Conservation (phyloP, 2,888 invertebrate genomes). For the Meandrusa payeni region DNA sequence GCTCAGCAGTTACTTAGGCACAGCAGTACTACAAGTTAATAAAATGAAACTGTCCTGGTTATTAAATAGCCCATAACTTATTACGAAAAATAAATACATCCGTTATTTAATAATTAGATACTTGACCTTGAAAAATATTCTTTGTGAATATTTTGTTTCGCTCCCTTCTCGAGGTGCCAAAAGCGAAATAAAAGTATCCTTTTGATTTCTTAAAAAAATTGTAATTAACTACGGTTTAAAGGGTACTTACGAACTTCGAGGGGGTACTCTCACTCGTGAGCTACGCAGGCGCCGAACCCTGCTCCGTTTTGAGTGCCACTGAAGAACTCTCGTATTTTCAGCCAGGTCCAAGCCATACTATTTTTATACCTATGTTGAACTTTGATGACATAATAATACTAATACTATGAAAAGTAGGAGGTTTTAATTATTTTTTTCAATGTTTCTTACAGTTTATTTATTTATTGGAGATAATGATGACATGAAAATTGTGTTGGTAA, state of each 20-base stretch:
- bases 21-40: no score
- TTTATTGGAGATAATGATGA: no score
- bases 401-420: neutral
- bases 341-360: slow-evolving; percentile 7
- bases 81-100: neutral
- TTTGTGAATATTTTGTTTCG: neutral
- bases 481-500: no score
- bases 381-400: slow-evolving; percentile 1
- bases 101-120: neutral
- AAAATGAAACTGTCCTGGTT: no score
- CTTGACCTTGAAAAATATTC: slow-evolving; percentile 3
- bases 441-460: no score
- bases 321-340: slow-evolving; percentile 7
- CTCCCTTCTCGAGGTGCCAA: slow-evolving; percentile 2
- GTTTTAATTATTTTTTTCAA: no score
- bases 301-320: slow-evolving; percentile 1
- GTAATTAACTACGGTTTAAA: slow-evolving; percentile 21
- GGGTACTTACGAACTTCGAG: slow-evolving; percentile 5
- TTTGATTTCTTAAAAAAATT: slow-evolving; percentile 17
- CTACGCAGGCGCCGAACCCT: slow-evolving; percentile 6
- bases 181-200: slow-evolving; percentile 11
- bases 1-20: no score
- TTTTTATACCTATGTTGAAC: neutral
- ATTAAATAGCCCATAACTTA: no score
- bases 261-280: neutral